Base-by-base conservation (phyloP, 1,140 invertebrate genomes). In the Trialeurodes vaporariorum region DNA sequence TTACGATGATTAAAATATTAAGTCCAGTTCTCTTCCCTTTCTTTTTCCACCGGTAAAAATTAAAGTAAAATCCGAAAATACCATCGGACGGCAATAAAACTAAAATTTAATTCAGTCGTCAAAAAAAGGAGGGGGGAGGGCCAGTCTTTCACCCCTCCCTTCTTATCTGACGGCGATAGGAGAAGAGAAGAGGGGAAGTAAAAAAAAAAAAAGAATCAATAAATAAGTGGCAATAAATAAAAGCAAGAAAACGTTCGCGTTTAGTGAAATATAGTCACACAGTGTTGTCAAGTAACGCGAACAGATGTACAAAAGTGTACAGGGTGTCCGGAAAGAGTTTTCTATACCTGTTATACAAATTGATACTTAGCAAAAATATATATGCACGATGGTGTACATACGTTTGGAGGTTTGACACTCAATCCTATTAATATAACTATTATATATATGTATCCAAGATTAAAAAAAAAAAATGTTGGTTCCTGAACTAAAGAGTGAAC, bases 1-100 rank as follows among this genome's bases (percentile, higher is more conserved):
- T 49, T 49, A 49, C 34, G 34, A 49, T 49, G 34, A 49, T 49
- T 49, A 49, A 49, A 49, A 49, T 49, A 49, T 49, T 49, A 49
- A 49, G 5, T 49, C 17, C 5, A 17, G 5, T 49, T 9, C 17
- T 49, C 17, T 49, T 49, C 34, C 5, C 5, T 49, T n/a, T n/a
- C n/a, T n/a, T n/a, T n/a, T n/a, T n/a, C n/a, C n/a, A n/a, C n/a
- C n/a, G n/a, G n/a, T n/a, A n/a, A 17, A 49, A 49, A 49, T 49
- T 49, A 49, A 49, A 49, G 5, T 49, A 49, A 49, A 49, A 49
- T 49, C 34, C 34, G 34, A 49, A 49, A 49, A 49, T 49, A 49
- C 34, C 34, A 5, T 5, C 34, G 34, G 17, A 49, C 34, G 34
- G 34, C 34, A 49, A 49, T 49, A 49, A 49, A 49, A 49, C 34